Percentiles rank a stretch among this genome's conserved stretches.
Conservation (phyloP, 2,888 invertebrate genomes). For the Chalcis sispes region DNA sequence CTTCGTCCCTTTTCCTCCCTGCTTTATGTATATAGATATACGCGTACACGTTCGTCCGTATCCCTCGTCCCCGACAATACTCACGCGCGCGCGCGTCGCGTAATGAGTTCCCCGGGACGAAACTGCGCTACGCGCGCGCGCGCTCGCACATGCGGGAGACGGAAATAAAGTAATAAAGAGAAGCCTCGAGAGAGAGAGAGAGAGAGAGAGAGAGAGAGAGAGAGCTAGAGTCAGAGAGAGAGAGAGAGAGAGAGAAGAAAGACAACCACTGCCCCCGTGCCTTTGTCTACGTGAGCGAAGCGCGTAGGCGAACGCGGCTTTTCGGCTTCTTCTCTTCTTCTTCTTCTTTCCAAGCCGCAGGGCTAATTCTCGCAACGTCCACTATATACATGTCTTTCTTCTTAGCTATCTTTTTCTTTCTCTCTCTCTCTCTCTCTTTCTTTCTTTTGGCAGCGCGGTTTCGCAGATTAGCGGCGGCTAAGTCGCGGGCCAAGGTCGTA, state of each 20-base stretch:
- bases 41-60: not conserved
- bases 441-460: not conserved
- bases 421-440: constrained; percentile 8
- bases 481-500: constrained; percentile 41
- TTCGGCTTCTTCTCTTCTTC: constrained; percentile 9
- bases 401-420: not conserved
- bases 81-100: not conserved
- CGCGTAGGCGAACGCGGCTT: not conserved
- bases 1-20: no score
- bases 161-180: constrained; percentile 44
- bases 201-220: no score
- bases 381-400: not conserved
- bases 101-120: not conserved
- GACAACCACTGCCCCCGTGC: not conserved
- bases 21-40: not conserved
- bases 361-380: constrained; percentile 28
- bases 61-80: not conserved
- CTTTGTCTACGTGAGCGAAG: no score
- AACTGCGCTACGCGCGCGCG: not conserved
- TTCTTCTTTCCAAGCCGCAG: not conserved
- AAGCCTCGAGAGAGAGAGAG: no score
- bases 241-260: no score
- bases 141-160: not conserved
- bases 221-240: no score
- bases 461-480: constrained; percentile 41